Evolutionary conservation across 2,113 vertebrate species (phyloP).

Genomic region (Callipepla squamata): DNA sequence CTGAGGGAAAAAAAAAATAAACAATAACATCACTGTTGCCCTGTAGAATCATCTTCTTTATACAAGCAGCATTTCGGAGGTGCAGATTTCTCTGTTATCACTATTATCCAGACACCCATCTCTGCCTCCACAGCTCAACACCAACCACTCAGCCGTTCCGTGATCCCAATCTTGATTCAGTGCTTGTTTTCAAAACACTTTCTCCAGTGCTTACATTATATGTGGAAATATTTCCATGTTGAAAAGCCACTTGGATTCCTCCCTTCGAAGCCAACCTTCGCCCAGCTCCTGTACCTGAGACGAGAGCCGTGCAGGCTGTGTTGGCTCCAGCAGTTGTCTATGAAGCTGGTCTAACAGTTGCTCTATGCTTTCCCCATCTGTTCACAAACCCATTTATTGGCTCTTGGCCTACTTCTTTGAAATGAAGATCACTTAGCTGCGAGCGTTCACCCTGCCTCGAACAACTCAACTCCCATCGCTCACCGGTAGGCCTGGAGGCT

Average conservation of each 20-base stretch:
- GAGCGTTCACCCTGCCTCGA: background rate
- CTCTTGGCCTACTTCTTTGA: constrained; percentile 1
- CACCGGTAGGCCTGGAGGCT: rapidly evolving
- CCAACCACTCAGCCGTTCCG: background rate
- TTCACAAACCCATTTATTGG: background rate
- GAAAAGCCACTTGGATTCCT: background rate
- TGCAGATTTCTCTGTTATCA: background rate
- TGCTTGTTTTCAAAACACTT: background rate
- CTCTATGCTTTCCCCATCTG: constrained; percentile 12
- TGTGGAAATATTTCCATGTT: rapidly evolving
- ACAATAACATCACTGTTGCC: background rate
- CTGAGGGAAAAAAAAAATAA: background rate
- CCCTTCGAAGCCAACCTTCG: background rate
- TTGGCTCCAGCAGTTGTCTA: background rate
- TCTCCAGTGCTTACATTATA: background rate
- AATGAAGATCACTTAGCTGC: background rate
- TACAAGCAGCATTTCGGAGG: background rate
- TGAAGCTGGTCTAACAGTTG: background rate
- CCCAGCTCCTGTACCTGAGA: background rate
- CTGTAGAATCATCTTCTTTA: background rate
- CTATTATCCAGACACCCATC: background rate
- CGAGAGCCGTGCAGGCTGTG: rapidly evolving
- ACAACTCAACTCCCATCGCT: rapidly evolving
- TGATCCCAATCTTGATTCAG: background rate
- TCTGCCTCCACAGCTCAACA: background rate